Evolutionary conservation across 2,797 vertebrate species (phyloP).

Genomic region (Clamator glandarius): DNA sequence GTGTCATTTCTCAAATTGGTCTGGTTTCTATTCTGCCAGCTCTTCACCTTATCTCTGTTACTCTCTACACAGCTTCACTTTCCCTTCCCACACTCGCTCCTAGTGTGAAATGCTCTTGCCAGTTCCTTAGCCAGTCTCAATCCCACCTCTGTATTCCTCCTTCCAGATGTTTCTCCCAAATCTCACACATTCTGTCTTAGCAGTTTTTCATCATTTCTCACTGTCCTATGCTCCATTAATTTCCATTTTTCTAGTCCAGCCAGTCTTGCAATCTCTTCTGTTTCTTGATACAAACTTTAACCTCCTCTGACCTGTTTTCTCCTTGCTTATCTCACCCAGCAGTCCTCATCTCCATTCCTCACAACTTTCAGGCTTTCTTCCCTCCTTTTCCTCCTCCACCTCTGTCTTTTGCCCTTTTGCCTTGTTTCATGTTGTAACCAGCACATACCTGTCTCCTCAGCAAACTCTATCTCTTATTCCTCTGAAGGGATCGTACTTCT

Average conservation of each 20-base stretch:
- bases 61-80: background rate
- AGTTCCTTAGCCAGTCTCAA: background rate
- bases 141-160: background rate
- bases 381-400: background rate
- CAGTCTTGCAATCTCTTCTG: background rate
- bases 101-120: background rate
- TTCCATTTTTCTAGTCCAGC: background rate
- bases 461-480: background rate
- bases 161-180: background rate
- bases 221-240: background rate
- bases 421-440: fast-evolving
- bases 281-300: background rate
- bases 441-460: background rate
- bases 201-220: background rate
- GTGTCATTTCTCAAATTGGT: background rate
- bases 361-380: background rate
- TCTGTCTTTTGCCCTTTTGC: background rate
- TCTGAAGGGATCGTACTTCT: background rate
- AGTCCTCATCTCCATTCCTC: background rate
- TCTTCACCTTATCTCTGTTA: background rate
- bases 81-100: background rate
- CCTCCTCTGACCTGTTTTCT: background rate
- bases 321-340: background rate
- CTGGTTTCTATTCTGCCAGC: background rate
- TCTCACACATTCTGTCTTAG: background rate